Base-by-base conservation (phyloP, 2,113 vertebrate species). In the Chaetodon trifascialis region DNA sequence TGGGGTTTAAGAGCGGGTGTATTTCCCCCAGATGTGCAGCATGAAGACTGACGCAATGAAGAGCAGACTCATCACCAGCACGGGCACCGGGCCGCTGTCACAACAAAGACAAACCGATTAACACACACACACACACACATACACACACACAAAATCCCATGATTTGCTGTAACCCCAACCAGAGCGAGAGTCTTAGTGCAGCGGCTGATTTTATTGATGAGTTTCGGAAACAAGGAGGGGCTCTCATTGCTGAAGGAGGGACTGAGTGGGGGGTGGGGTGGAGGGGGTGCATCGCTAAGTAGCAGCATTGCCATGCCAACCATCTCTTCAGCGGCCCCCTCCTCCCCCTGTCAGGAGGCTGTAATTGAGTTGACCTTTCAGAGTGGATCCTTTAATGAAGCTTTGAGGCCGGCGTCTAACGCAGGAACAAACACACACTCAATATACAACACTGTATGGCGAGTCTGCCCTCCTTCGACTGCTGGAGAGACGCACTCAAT, bases 1-100 rank as follows among this genome's bases (percentile, higher is more conserved):
- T 23, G 56, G 15, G 40, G 86, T 94, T 96, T 98, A 99, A 42
- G 98, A 98, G 84, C 98, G 97, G 73, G 99, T 99, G 91, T 99
- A 99, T 95, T 99, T 99, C 90, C 99, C 98, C 98, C 99, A 99
- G 95, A 99, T 99, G 94, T 99, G 99, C 91, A 99, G 96, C 99
- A 99, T 99, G 95, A 99, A 99, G 85, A 99, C 98, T 52, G 99
- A 99, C 66, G 99, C 99, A 83, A 99, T 99, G 95, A 99, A 99
- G 90, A 99, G 96, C 87, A 99, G 96, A 93, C 99, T 99, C 99
- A 99, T 99, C 91, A 99, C 98, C 94, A 99, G 93, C 88, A 99
- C 99, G 62, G 98, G 98, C 90, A 99, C 98, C 14, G 98, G 98
- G 8, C 98, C 98, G 77, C 98, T 99, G 94, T 88, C 93, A 94